phyloP scores from a whole-genome alignment of 2,113 vertebrate genomes.

The Notothenia coriiceps region DNA sequence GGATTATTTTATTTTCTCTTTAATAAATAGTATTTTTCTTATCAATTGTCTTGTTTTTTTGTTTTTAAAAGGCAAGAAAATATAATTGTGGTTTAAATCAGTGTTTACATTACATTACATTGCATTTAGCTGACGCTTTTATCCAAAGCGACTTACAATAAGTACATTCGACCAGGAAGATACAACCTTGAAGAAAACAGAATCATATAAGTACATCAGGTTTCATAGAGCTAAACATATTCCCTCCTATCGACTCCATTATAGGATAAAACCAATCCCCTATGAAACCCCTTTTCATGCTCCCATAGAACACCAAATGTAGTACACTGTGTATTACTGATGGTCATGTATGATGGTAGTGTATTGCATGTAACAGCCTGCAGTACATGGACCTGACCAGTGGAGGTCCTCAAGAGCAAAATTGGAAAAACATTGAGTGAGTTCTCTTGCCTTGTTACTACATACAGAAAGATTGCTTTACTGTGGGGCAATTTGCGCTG shows the following conservation, averaged over 20 bases:
- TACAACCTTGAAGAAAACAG: too few species aligned
- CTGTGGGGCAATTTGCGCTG: background rate
- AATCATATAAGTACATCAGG: too few species aligned
- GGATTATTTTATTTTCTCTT: conserved; percentile 23
- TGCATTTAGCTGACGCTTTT: too few species aligned
- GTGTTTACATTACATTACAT: too few species aligned
- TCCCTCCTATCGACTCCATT: background rate
- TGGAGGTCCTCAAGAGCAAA: conserved; percentile 10
- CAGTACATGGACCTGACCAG: conserved; percentile 18
- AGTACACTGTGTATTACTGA: background rate
- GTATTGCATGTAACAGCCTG: background rate
- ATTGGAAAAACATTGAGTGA: background rate
- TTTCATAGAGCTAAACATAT: background rate
- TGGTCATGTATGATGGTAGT: background rate
- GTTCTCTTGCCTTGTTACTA: background rate
- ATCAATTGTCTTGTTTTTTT: conserved; percentile 4
- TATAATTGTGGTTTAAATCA: background rate
- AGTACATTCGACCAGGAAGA: too few species aligned
- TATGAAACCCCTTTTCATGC: background rate
- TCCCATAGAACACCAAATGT: background rate
- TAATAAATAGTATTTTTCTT: conserved; percentile 60
- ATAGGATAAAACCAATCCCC: background rate
- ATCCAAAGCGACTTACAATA: too few species aligned
- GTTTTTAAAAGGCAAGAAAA: background rate
- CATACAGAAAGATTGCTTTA: background rate